phyloP scores from a whole-genome alignment of 2,888 invertebrate species.

The Cyrtodaria siliqua region DNA sequence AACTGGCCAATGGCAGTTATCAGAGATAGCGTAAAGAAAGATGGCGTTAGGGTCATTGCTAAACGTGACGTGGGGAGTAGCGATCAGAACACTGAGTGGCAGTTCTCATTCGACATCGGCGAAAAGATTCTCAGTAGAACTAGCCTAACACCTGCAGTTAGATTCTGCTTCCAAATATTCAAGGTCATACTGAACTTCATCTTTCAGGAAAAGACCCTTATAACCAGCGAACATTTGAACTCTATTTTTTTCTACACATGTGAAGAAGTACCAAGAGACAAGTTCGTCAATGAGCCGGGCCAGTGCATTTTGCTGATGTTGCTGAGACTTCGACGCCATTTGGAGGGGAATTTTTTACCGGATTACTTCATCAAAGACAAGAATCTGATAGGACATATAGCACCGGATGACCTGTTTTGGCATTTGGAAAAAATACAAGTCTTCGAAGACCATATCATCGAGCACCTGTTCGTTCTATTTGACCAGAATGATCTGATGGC shows the following conservation, averaged over 20 bases:
- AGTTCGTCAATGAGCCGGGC: background rate
- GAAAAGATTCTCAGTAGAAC: background rate
- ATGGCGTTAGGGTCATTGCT: too few species aligned
- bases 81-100: conserved; percentile 11
- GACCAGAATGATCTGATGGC: conserved; percentile 17
- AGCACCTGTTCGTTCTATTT: conserved; percentile 18
- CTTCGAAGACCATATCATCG: background rate
- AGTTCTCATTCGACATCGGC: conserved; percentile 7
- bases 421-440: background rate
- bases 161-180: conserved; percentile 23
- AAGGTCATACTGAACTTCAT: conserved; percentile 2
- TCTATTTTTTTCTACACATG: conserved; percentile 14
- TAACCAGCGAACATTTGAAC: conserved; percentile 11
- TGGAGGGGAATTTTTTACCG: background rate
- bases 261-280: background rate
- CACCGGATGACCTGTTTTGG: background rate
- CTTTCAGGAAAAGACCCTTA: background rate
- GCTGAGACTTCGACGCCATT: background rate
- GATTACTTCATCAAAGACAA: conserved; percentile 6
- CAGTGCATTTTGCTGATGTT: background rate
- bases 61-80: too few species aligned
- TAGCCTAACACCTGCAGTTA: background rate
- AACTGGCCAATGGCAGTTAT: too few species aligned
- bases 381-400: conserved; percentile 6
- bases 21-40: too few species aligned